Conservation (phyloP, 1,140 invertebrate genomes). For the Pseudomyrmex dendroicus region DNA sequence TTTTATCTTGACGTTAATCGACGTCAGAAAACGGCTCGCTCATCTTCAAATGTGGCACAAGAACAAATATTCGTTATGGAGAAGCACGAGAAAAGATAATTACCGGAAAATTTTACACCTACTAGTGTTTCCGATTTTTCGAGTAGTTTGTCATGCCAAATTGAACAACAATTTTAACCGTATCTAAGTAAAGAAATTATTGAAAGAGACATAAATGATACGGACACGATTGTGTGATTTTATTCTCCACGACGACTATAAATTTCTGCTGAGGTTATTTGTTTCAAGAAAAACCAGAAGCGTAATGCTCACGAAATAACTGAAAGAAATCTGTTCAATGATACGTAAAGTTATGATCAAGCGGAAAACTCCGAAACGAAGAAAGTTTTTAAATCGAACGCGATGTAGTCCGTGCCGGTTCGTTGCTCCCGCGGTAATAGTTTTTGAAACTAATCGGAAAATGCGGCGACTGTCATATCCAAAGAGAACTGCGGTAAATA, state of each 20-base stretch:
- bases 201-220: conserved; percentile 19
- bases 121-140: neutral
- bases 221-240: conserved; percentile 16
- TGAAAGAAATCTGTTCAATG: conserved; percentile 66
- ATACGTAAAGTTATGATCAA: conserved; percentile 67
- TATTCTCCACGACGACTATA: neutral
- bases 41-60: neutral
- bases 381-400: conserved; percentile 68
- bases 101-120: neutral
- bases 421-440: conserved; percentile 57
- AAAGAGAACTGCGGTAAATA: conserved; percentile 30
- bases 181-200: neutral
- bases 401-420: conserved; percentile 47
- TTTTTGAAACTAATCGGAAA: conserved; percentile 49
- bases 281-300: conserved; percentile 39
- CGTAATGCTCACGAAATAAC: conserved; percentile 58
- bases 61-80: neutral
- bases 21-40: neutral
- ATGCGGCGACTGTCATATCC: conserved; percentile 22
- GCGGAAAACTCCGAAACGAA: conserved; percentile 65
- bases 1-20: conserved; percentile 24
- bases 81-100: neutral
- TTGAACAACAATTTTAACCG: neutral
- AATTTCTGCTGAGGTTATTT: conserved; percentile 49
- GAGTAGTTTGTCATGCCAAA: neutral